Percentiles rank a stretch among this genome's conserved stretches.
Evolutionary conservation across 2,113 vertebrate genomes (phyloP).

Genomic region (Atractosteus spatula): DNA sequence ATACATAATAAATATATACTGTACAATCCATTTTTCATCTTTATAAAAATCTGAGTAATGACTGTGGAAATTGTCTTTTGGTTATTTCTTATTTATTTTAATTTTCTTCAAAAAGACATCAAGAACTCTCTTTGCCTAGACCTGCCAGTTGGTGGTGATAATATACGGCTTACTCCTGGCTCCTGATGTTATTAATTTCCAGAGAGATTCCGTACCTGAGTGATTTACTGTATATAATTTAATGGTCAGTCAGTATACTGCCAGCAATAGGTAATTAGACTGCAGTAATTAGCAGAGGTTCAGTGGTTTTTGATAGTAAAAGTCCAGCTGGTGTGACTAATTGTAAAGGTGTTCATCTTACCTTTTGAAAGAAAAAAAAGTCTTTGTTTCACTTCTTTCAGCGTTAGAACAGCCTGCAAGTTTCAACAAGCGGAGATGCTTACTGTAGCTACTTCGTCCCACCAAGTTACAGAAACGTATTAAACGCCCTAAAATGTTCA

Average conservation of each 20-base stretch:
- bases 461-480: too few species aligned
- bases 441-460: too few species aligned
- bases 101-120: neutral
- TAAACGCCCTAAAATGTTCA: too few species aligned
- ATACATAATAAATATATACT: too few species aligned
- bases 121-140: neutral
- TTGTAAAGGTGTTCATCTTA: conserved; percentile 38
- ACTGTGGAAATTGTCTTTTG: too few species aligned
- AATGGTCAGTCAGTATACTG: conserved; percentile 25
- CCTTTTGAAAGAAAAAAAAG: conserved; percentile 18
- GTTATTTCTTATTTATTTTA: too few species aligned
- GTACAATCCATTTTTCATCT: too few species aligned
- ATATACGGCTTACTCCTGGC: neutral
- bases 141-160: neutral
- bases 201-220: neutral
- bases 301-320: conserved; percentile 37
- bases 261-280: conserved; percentile 40
- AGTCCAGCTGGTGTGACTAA: conserved; percentile 47
- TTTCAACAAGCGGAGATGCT: too few species aligned
- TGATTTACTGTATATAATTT: conserved; percentile 22
- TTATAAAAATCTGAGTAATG: too few species aligned
- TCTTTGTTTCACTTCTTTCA: neutral
- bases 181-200: neutral
- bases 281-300: conserved; percentile 45
- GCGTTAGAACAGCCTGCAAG: neutral